Evolutionary conservation across 2,888 invertebrate species (phyloP).

Genomic region (Drosophila gaucha): DNA sequence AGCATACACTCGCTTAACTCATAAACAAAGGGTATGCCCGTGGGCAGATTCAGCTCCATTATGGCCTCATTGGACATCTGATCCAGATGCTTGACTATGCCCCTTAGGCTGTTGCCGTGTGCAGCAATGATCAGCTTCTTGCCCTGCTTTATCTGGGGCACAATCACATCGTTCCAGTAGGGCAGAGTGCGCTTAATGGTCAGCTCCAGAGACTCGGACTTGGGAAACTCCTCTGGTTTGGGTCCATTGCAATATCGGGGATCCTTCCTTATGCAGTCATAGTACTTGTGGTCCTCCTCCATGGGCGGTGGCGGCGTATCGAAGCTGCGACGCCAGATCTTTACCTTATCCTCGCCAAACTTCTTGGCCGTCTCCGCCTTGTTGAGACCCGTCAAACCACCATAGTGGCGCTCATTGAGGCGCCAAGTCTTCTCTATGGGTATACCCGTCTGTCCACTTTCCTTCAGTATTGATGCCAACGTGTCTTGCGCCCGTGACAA

Average conservation of each 20-base stretch:
- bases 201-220: slow-evolving; percentile 92
- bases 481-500: slow-evolving; percentile 92
- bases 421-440: slow-evolving; percentile 92
- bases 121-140: slow-evolving; percentile 93
- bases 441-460: slow-evolving; percentile 88
- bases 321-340: slow-evolving; percentile 94
- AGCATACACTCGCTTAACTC: slow-evolving; percentile 90
- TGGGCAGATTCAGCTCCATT: slow-evolving; percentile 91
- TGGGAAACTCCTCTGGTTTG: slow-evolving; percentile 91
- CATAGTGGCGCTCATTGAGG: slow-evolving; percentile 94
- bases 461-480: slow-evolving; percentile 88
- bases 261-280: slow-evolving; percentile 91
- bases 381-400: slow-evolving; percentile 93
- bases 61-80: slow-evolving; percentile 90
- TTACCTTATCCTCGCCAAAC: slow-evolving; percentile 93
- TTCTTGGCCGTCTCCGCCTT: slow-evolving; percentile 94
- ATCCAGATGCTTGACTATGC: slow-evolving; percentile 95
- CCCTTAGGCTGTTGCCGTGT: slow-evolving; percentile 94
- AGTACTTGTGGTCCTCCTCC: slow-evolving; percentile 91
- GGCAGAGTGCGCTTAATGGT: slow-evolving; percentile 93
- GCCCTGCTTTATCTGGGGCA: slow-evolving; percentile 90
- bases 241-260: slow-evolving; percentile 90
- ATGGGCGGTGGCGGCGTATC: slow-evolving; percentile 94
- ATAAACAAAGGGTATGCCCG: slow-evolving; percentile 93
- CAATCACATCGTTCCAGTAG: slow-evolving; percentile 94